Evolutionary conservation across 1,140 invertebrate genomes (phyloP), one percentile per base, ranked within the genome.

Genomic region (Sitobion miscanthi): DNA sequence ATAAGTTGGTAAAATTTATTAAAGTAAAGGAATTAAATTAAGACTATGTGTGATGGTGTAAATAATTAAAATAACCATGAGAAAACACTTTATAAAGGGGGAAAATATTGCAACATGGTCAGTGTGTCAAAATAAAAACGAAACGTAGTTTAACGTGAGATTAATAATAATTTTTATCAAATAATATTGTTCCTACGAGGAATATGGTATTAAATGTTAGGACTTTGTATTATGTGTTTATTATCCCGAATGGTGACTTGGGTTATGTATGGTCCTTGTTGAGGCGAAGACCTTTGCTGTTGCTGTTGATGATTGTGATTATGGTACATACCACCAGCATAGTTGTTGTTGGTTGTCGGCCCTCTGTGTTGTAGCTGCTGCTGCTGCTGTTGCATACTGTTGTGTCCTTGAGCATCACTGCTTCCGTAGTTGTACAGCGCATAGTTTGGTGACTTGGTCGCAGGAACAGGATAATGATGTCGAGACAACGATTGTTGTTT

Each of bases 211-310:
- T 38, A 91, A 83, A 91, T 91, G 21, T 91, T 83, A 38, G 69
- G 90, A 83, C 91, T 54, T 85, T 92, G 35, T 49, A 92, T 92
- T 38, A 85, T 85, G 14, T 93, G 94, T 57, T 94, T 94, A 88
- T 95, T 94, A 47, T 95, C 95, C 25, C 94, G 86, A 83, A 96
- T 95, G 30, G 95, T 96, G 42, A 96, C 96, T 91, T 96, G 96
- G 4, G 96, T 96, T 1, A 96, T 95, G 93, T 96, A 96, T 0
- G 96, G 96, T 2, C 96, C 96, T 20, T 82, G 49, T 86, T 94
- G 90, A 1, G 96, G 95, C 93, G 95, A 95, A 91, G 95, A 45
- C 14, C 45, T 82, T 42, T 77, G 90, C 6, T 47, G 25, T 20
- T 47, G 38, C 5, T 86, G 42, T 17, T 86, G n/a, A 21, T 54